Evolutionary conservation across 2,888 invertebrate species (phyloP), one percentile per base, ranked within the genome.

Genomic region (Electrophaes corylata): DNA sequence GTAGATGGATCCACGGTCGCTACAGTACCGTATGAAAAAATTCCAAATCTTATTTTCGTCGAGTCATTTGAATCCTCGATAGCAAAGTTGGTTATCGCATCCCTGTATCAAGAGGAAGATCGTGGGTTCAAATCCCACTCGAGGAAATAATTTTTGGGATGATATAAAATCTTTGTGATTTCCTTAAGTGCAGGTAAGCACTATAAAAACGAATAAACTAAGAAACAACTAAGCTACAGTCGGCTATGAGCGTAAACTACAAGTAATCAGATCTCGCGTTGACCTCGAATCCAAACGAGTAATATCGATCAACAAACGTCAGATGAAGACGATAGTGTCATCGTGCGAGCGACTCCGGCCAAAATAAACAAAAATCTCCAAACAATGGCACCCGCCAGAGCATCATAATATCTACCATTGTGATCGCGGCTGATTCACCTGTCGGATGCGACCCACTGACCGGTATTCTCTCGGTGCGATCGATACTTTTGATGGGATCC

Each of bases 361-460:
- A 67, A 76, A 76, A 76, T 72, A 71, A 67, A 64, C 64, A 47
- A 58, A 69, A 57, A 66, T 67, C 68, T 57, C 56, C 58, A 66
- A 75, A 83, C 81, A 81, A 81, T 78, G 58, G 69, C 55, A 55
- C 56, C 65, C 54, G 57, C 57, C 62, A 57, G 53, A 62, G 60
- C 72, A 66, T 47, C 50, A 65, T 45, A 26, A 26, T 58, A 72
- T 67, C 69, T 69, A 62, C 71, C 69, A 79, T 82, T 83, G 78
- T 78, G 62, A 62, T 72, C 59, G 52, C 62, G 60, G 63, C 60
- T 60, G 70, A 71, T 74, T 76, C 87, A 86, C 86, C 86, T 86
- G 87, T 79, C 76, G 65, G 65, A 64, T 68, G 63, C 70, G 82
- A 73, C 83, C 83, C 70, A 86, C 74, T 86, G 83, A 84, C 87